A percentile compares a stretch with the other conserved stretches of the same genome.
phyloP scores from a whole-genome alignment of 2,888 invertebrate species.

The Pollenia angustigena region DNA sequence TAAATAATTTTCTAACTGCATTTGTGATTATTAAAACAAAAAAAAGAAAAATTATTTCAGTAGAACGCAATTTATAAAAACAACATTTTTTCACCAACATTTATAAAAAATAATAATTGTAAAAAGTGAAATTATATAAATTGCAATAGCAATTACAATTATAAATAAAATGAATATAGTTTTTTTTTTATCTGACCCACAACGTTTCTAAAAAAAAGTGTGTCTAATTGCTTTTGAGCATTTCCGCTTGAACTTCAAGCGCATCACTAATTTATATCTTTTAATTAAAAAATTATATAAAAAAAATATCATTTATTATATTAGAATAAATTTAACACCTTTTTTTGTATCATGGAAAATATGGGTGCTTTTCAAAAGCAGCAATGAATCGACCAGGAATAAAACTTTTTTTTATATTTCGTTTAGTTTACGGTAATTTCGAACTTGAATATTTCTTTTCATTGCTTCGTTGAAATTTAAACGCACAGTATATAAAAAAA shows the following conservation, averaged over 20 bases:
- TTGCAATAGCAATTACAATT: constrained; percentile 22
- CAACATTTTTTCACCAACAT: no score
- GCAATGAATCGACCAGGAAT: no score
- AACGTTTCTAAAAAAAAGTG: no score
- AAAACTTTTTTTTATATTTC: no score
- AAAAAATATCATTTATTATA: constrained; percentile 35
- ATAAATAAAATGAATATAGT: constrained; percentile 24
- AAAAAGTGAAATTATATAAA: neutral
- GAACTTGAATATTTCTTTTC: no score
- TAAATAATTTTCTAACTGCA: constrained; percentile 1
- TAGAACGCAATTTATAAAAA: no score
- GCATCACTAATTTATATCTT: constrained; percentile 20
- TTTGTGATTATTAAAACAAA: constrained; percentile 6
- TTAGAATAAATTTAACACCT: constrained; percentile 36
- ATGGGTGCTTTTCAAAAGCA: no score
- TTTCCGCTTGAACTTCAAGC: constrained; percentile 15
- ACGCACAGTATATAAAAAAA: no score
- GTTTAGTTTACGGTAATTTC: no score
- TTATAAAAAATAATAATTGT: no score
- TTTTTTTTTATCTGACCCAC: constrained; percentile 47
- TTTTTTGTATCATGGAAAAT: neutral
- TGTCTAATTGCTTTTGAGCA: neutral
- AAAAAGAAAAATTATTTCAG: neutral
- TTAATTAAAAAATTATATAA: neutral
- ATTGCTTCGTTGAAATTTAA: no score